phyloP scores from a whole-genome alignment of 2,113 vertebrate genomes.

The Seriola rivoliana region DNA sequence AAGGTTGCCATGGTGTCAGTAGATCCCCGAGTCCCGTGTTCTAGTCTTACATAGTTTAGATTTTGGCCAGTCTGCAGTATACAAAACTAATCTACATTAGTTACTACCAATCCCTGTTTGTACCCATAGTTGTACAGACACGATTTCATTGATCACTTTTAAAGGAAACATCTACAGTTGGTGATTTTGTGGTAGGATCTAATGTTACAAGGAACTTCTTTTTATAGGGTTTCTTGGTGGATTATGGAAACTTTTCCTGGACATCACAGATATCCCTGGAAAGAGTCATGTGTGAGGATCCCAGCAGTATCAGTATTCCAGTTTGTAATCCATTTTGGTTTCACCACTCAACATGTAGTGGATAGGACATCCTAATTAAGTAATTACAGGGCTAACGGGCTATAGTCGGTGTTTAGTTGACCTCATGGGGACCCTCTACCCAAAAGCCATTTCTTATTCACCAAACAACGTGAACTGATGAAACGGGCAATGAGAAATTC shows the following conservation, averaged over 20 bases:
- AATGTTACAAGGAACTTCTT: no score
- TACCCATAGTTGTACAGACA: no score
- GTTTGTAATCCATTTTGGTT: background rate
- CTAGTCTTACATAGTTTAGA: no score
- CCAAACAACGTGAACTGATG: background rate
- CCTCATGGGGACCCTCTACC: conserved; percentile 37
- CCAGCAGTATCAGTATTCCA: background rate
- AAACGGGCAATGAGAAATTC: conserved; percentile 46
- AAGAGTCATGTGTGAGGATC: background rate
- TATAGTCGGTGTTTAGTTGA: conserved; percentile 19
- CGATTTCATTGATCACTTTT: no score
- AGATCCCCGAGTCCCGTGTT: no score
- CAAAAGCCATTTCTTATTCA: conserved; percentile 28
- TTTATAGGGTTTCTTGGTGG: no score
- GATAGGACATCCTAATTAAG: conserved; percentile 1
- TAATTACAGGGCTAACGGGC: conserved; percentile 26
- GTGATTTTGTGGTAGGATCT: no score
- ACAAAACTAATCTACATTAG: no score
- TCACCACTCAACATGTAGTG: background rate
- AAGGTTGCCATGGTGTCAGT: no score
- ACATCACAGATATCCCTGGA: background rate
- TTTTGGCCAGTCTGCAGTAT: no score
- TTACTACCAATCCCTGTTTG: no score
- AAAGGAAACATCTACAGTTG: no score
- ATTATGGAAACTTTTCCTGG: background rate